phyloP scores from a whole-genome alignment of 2,888 invertebrate species.

The Perithous albicinctus region DNA sequence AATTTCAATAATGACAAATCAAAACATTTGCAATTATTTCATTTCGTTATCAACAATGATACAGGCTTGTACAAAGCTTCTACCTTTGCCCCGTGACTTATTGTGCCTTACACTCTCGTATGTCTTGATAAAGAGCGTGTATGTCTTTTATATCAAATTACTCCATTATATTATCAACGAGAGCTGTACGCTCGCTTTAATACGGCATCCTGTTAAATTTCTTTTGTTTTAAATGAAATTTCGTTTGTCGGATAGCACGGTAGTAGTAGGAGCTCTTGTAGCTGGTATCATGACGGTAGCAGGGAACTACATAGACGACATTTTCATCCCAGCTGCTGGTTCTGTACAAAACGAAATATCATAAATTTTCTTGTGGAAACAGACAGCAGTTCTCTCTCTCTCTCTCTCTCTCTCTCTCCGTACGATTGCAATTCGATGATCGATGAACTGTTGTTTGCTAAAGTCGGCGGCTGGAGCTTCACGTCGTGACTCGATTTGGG shows the following conservation, averaged over 20 bases:
- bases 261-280: neutral
- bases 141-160: slow-evolving; percentile 39
- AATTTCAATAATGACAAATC: no score
- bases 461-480: slow-evolving; percentile 14
- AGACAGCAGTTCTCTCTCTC: slow-evolving; percentile 38
- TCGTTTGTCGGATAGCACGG: slow-evolving; percentile 3
- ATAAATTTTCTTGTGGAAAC: slow-evolving; percentile 45
- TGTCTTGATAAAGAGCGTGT: no score
- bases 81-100: no score
- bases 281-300: slow-evolving; percentile 1
- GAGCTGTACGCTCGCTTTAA: neutral
- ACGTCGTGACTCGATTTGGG: slow-evolving; percentile 30
- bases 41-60: no score
- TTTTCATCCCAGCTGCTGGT: slow-evolving; percentile 13
- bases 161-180: slow-evolving; percentile 21
- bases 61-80: no score
- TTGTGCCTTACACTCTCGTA: no score
- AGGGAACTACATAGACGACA: slow-evolving; percentile 23
- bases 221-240: slow-evolving; percentile 25
- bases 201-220: slow-evolving; percentile 5
- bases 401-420: slow-evolving; percentile 53
- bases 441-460: slow-evolving; percentile 75
- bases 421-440: slow-evolving; percentile 74
- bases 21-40: no score
- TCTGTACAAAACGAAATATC: slow-evolving; percentile 29